Conservation (phyloP, 2,888 invertebrate species). For the Machimus atricapillus region DNA sequence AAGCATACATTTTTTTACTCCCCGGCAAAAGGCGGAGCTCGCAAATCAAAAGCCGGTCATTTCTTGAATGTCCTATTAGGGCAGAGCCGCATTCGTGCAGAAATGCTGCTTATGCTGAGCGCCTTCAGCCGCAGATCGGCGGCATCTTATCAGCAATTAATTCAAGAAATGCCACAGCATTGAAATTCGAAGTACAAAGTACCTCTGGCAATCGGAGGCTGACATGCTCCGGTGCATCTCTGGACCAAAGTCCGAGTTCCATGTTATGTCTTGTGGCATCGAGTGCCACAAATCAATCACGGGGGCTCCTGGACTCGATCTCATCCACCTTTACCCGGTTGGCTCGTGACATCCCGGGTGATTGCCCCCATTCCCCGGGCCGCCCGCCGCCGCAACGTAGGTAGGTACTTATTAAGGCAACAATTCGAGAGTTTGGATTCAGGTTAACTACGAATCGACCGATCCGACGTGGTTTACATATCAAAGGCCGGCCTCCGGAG, state of each 20-base stretch:
- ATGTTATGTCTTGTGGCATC: neutral
- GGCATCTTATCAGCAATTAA: neutral
- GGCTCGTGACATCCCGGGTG: neutral
- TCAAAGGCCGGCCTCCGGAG: neutral
- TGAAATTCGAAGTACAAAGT: neutral
- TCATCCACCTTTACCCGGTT: neutral
- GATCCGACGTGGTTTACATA: conserved; percentile 3
- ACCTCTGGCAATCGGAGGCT: neutral
- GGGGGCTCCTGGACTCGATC: neutral
- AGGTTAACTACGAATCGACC: neutral
- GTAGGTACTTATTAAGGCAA: neutral
- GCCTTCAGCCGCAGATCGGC: neutral
- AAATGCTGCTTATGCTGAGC: neutral
- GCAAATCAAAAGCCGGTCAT: neutral
- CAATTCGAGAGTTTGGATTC: neutral
- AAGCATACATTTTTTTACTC: neutral
- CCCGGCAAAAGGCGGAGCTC: neutral
- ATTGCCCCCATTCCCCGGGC: neutral
- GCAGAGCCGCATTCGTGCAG: neutral
- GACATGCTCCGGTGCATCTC: neutral
- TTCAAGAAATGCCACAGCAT: neutral
- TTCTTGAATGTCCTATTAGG: neutral
- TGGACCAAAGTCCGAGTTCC: neutral
- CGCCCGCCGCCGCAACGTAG: neutral
- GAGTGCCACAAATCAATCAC: neutral